A percentile compares a stretch with the other conserved stretches of the same genome.
Evolutionary conservation across 2,797 vertebrate genomes (phyloP).

Genomic region (Labroides dimidiatus): DNA sequence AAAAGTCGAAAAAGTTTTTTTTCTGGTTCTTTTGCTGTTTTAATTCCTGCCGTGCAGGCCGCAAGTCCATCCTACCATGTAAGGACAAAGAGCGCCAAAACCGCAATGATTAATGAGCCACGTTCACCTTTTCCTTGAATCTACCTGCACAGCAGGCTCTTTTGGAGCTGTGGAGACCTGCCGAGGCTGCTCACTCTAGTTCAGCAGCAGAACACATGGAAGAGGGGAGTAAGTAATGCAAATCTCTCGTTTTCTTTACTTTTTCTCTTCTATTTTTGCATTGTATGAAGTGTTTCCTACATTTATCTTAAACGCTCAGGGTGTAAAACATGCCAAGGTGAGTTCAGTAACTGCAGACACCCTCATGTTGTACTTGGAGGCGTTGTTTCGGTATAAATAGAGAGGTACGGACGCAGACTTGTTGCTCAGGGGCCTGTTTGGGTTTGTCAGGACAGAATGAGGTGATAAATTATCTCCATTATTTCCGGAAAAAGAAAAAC

Average conservation of each 20-base stretch:
- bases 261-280: neutral
- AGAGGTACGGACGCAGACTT: slow-evolving; percentile 17
- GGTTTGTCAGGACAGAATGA: slow-evolving; percentile 7
- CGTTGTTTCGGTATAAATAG: slow-evolving; percentile 61
- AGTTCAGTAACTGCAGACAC: slow-evolving; percentile 22
- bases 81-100: slow-evolving; percentile 56
- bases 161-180: slow-evolving; percentile 49
- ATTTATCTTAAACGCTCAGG: neutral
- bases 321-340: slow-evolving; percentile 9
- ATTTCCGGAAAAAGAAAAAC: neutral
- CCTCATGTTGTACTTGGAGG: slow-evolving; percentile 39
- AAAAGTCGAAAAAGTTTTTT: slow-evolving; percentile 2
- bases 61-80: slow-evolving; percentile 63
- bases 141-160: slow-evolving; percentile 67
- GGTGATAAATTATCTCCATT: neutral
- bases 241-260: slow-evolving; percentile 1
- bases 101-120: slow-evolving; percentile 72
- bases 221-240: slow-evolving; percentile 48
- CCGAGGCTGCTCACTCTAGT: slow-evolving; percentile 33
- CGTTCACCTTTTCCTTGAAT: slow-evolving; percentile 74
- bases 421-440: slow-evolving; percentile 34
- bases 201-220: slow-evolving; percentile 24
- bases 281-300: neutral
- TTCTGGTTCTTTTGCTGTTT: slow-evolving; percentile 36
- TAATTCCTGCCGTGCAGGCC: slow-evolving; percentile 71